Evolutionary conservation across 2,113 vertebrate species (phyloP), one percentile per base, ranked within the genome.

Genomic region (Tachysurus vachellii): DNA sequence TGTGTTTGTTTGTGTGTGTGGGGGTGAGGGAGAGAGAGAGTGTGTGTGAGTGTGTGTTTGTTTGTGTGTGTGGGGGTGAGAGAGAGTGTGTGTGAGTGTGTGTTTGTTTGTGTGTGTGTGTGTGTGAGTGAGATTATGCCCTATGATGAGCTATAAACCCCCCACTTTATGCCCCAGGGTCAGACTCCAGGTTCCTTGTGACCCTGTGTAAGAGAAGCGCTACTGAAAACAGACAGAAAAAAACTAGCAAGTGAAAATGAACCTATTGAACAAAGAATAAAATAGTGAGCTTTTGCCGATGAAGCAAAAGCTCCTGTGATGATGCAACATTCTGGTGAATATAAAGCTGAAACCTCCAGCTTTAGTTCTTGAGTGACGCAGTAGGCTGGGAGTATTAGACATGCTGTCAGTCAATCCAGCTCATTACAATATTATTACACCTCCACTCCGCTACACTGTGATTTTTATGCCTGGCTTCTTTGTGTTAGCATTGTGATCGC

Each of bases 391-490:
- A 82, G 59, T n/a, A 59, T 47, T 23, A 82, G 80, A 82, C 80
- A 82, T 23, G 42, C 80, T 82, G 80, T 82, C 80, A 64, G 47
- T 82, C 80, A 61, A n/a, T 64, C 59, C 44, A 82, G 23, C 42
- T 61, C 28, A 64, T 82, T 82, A 64, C 57, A 64, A 64, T 82
- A 64, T 62, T 64, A 82, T 64, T 64, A 82, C 80, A 62, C 80
- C 80, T 42, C 62, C 80, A 62, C 23, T 26, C 80, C 61, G 28
- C 56, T 64, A 44, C 1, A 5, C 80, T 64, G 36, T 26, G 57
- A 64, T 62, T 61, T 61, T 61, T 44, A 57, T 31, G 28, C 54
- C 42, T 23, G 11, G 1, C 21, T n/a, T 4, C 36, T 82, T 62
- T 64, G 42, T 62, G 36, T 64, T 26, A 16, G 21, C 31, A n/a